phyloP scores from a whole-genome alignment of 2,113 vertebrate species.

The Chauna torquata region DNA sequence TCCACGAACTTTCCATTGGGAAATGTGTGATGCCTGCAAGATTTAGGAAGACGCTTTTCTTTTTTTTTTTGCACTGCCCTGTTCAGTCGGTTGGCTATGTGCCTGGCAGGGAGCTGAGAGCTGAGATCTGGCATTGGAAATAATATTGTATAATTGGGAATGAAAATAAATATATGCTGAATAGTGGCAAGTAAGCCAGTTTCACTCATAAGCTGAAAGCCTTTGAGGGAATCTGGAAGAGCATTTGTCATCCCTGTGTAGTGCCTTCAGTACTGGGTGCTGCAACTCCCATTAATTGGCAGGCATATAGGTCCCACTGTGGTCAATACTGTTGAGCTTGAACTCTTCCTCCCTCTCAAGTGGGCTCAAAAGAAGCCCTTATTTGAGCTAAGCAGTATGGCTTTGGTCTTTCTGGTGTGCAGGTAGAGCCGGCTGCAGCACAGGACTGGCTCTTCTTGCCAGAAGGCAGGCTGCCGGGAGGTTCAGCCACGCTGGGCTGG shows the following conservation, averaged over 20 bases:
- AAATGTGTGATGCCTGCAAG: background rate
- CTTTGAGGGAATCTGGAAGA: background rate
- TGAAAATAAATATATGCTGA: background rate
- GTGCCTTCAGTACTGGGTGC: background rate
- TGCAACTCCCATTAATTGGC: background rate
- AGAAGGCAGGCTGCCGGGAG: background rate
- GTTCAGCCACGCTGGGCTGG: background rate
- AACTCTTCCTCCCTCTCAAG: background rate
- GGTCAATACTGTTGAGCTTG: background rate
- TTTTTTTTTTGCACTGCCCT: background rate
- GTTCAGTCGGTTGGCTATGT: background rate
- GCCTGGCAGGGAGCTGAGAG: background rate
- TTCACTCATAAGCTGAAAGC: background rate
- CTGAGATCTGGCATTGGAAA: background rate
- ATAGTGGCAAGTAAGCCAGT: background rate
- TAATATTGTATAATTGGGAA: background rate
- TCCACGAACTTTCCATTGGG: accelerated
- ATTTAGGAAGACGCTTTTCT: background rate
- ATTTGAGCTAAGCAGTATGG: background rate
- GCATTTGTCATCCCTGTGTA: background rate
- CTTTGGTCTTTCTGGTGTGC: background rate
- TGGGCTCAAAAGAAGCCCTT: background rate
- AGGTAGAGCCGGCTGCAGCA: background rate
- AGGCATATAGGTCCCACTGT: background rate
- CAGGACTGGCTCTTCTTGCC: background rate